phyloP scores from a whole-genome alignment of 2,797 vertebrate species.

The Oreonectes daqikongensis region DNA sequence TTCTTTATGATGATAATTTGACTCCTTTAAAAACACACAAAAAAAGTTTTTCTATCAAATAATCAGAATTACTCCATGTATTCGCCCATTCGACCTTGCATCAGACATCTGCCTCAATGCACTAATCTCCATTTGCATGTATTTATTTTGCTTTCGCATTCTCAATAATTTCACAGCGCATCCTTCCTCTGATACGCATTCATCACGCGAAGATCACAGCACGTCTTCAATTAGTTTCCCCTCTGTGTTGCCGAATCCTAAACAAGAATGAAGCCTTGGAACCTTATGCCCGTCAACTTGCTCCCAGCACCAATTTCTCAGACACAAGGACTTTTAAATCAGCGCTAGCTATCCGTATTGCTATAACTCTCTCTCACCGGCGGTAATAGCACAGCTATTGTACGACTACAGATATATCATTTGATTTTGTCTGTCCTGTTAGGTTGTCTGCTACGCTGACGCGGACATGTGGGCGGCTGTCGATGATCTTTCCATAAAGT shows the following conservation, averaged over 20 bases:
- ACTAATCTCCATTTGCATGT: constrained; percentile 11
- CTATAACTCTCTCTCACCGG: constrained; percentile 44
- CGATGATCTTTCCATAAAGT: constrained; percentile 1
- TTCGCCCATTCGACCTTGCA: neutral
- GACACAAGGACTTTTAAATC: constrained; percentile 49
- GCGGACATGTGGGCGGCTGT: constrained; percentile 3
- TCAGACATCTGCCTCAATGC: neutral
- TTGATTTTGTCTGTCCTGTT: constrained; percentile 43
- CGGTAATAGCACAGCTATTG: constrained; percentile 33
- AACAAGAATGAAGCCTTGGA: constrained; percentile 44
- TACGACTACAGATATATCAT: constrained; percentile 53
- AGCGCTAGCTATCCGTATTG: neutral
- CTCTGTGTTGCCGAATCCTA: constrained; percentile 7
- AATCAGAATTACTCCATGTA: neutral
- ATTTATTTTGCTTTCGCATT: constrained; percentile 23
- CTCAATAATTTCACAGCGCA: neutral
- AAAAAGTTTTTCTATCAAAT: neutral
- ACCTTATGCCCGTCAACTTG: constrained; percentile 25
- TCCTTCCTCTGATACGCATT: constrained; percentile 28
- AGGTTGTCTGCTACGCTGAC: constrained; percentile 20
- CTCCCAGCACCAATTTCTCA: constrained; percentile 54
- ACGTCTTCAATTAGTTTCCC: constrained; percentile 22
- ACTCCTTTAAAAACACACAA: too few species aligned
- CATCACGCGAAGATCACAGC: neutral
- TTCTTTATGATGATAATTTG: too few species aligned